Conservation (phyloP, 2,113 vertebrate genomes). For the Poicephalus meyeri region DNA sequence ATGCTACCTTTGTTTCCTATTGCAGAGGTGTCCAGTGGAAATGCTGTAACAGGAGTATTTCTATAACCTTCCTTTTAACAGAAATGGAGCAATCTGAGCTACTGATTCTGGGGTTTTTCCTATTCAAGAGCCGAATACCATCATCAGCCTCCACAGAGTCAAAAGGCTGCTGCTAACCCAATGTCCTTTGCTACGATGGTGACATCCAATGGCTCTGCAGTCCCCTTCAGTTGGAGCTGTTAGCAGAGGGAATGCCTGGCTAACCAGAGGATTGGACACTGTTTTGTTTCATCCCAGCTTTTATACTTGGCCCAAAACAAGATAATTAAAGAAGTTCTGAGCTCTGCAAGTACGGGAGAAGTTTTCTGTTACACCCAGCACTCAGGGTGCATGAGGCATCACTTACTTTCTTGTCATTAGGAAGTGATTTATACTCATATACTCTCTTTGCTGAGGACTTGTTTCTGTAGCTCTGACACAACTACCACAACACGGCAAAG, state of each 20-base stretch:
- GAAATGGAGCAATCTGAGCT: background rate
- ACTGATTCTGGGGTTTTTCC: background rate
- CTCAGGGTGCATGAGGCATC: background rate
- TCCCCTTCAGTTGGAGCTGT: background rate
- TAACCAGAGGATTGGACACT: background rate
- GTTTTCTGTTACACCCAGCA: background rate
- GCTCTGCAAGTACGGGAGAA: background rate
- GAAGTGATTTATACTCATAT: background rate
- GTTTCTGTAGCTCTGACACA: background rate
- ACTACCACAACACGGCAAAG: background rate
- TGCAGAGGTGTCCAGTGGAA: background rate
- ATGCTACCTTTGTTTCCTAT: background rate
- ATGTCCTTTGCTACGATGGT: background rate
- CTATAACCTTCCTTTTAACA: background rate
- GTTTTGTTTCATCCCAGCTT: background rate
- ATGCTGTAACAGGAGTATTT: background rate
- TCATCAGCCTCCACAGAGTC: background rate
- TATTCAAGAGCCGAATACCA: background rate
- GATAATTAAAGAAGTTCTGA: background rate
- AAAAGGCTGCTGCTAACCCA: background rate
- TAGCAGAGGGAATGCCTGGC: background rate
- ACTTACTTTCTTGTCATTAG: background rate
- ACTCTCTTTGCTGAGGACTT: background rate
- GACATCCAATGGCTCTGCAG: background rate
- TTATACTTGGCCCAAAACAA: background rate